Conservation (phyloP, 2,113 vertebrate genomes). For the Pygoscelis adeliae region DNA sequence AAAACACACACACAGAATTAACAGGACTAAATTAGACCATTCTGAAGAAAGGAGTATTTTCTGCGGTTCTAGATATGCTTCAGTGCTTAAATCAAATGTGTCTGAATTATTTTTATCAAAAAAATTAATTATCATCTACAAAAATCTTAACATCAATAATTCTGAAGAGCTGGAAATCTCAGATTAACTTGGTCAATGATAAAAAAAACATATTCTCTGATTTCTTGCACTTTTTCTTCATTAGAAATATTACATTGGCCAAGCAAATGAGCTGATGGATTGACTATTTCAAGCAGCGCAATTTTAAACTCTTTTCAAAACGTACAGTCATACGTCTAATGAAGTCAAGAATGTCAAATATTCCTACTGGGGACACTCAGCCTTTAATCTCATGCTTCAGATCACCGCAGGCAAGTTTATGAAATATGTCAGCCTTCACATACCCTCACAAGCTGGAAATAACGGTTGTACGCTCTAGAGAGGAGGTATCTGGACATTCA, state of each 20-base stretch:
- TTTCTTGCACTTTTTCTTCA: not conserved
- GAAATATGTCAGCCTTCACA: not conserved
- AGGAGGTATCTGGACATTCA: not conserved
- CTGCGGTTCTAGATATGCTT: not conserved
- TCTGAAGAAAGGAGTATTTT: not conserved
- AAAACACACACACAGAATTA: not conserved
- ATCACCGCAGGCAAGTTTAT: not conserved
- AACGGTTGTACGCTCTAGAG: rapidly evolving
- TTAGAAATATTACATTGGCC: not conserved
- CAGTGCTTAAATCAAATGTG: not conserved
- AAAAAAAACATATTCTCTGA: not conserved
- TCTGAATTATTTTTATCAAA: not conserved
- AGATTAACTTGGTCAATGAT: not conserved
- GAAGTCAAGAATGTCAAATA: not conserved
- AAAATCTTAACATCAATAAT: not conserved
- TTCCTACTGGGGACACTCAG: not conserved
- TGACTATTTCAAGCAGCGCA: not conserved
- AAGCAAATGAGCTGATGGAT: not conserved
- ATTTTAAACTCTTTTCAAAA: not conserved
- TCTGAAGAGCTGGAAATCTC: not conserved
- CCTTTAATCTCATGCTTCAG: not conserved
- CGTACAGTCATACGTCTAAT: not conserved
- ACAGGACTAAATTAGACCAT: not conserved
- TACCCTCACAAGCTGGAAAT: not conserved
- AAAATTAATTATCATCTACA: not conserved